Evolutionary conservation across 2,113 vertebrate genomes (phyloP).

Genomic region (Entosphenus tridentatus): DNA sequence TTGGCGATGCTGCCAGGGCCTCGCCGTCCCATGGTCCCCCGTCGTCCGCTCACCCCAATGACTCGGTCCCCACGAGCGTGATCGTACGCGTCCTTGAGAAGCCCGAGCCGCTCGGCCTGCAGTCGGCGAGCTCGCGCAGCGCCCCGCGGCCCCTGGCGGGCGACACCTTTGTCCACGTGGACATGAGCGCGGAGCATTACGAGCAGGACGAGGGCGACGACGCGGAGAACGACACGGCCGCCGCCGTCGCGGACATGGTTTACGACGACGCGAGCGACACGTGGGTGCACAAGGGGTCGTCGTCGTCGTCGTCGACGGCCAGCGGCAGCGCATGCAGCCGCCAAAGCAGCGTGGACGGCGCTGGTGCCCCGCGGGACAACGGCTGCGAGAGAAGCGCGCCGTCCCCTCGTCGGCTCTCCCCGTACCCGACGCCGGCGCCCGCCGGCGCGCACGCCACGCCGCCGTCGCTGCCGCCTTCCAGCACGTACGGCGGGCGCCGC

Average conservation of each 20-base stretch:
- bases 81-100: slow-evolving; percentile 67
- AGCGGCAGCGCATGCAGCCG: slow-evolving; percentile 18
- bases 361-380: slow-evolving; percentile 21
- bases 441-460: too few relatives aligned
- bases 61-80: slow-evolving; percentile 42
- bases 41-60: slow-evolving; percentile 30
- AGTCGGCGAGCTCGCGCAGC: slow-evolving; percentile 34
- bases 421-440: slow-evolving; percentile 49
- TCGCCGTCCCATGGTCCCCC: slow-evolving; percentile 28
- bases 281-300: slow-evolving; percentile 37
- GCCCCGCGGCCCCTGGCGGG: slow-evolving; percentile 38
- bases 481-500: slow-evolving; percentile 60
- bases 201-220: slow-evolving; percentile 14
- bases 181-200: slow-evolving; percentile 44
- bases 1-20: slow-evolving; percentile 17
- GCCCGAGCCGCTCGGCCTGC: slow-evolving; percentile 41
- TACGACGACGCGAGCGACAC: neutral
- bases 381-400: slow-evolving; percentile 15
- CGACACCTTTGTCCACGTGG: slow-evolving; percentile 85
- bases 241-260: slow-evolving; percentile 6
- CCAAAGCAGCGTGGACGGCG: slow-evolving; percentile 24
- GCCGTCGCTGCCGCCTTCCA: slow-evolving; percentile 20
- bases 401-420: slow-evolving; percentile 64
- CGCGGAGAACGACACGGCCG: slow-evolving; percentile 15
- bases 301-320: too few relatives aligned